Base-by-base conservation (phyloP, 23 tunicate genomes). In the Botrylloides violaceus region DNA sequence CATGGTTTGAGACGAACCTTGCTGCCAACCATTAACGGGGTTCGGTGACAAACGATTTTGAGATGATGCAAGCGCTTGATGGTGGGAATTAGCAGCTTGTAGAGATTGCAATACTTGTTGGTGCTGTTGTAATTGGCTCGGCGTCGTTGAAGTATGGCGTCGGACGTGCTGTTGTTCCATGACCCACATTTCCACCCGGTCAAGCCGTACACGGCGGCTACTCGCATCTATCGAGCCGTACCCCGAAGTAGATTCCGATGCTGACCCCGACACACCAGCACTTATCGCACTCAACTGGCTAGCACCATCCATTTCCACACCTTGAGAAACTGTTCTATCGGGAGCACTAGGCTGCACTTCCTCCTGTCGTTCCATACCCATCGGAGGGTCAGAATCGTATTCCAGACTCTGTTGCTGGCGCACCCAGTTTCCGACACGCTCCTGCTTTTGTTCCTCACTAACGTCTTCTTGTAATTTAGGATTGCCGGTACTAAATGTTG, bases 101-200 rank as follows among this genome's bases (percentile, higher is more conserved):
- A 38, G 33, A 3, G 49, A 37, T 29, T 59, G 34, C 32, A 58
- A 59, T 58, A 32, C 63, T 20, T 39, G 71, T 4, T 57, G 29
- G 29, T 56, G 38, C 47, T 64, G 83, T 18, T 27, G 70, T 19
- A 65, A 23, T 18, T 29, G 66, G 27, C 74, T 72, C 30, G 79
- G 93, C 28, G 31, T 31, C 33, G 25, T 25, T 24, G 29, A 26
- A 25, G 36, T 43, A 32, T 38, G 74, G 20, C 74, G 74, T 2
- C 95, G 95, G 3, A 87, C 95, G 58, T 87, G 84, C 62, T 87
- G 95, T 55, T 85, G 94, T 19, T 87, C 95, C 23, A 84, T 65
- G 0, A 87, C 86, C 95, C 95, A 87, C 86, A 80, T 80, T 61
- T 87, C 95, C 2, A 87, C 95, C 34, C 86, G 64, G 34, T 87